Evolutionary conservation across 2,888 invertebrate genomes (phyloP).

Genomic region (Volucella inflata): DNA sequence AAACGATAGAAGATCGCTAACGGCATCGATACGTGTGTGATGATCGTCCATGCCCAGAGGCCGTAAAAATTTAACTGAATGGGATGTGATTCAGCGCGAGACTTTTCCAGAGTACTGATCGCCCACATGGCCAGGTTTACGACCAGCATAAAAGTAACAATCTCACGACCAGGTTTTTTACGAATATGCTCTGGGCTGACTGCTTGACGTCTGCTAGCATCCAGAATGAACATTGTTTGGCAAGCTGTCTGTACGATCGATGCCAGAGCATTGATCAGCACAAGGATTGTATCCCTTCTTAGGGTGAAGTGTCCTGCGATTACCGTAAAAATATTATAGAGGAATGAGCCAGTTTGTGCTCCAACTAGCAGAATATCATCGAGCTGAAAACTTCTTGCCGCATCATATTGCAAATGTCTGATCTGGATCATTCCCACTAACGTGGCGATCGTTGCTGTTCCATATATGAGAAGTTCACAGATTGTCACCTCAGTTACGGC

Average conservation of each 20-base stretch:
- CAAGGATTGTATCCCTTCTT: conserved; percentile 91
- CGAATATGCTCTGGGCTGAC: conserved; percentile 92
- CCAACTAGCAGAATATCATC: conserved; percentile 96
- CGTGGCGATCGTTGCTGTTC: conserved; percentile 93
- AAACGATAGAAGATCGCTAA: conserved; percentile 96
- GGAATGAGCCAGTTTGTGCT: conserved; percentile 96
- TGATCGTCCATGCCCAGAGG: conserved; percentile 97
- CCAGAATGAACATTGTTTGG: conserved; percentile 95
- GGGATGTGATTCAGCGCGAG: conserved; percentile 95
- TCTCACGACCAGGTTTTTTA: conserved; percentile 95
- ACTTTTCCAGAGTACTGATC: conserved; percentile 95
- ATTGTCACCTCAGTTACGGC: conserved; percentile 95
- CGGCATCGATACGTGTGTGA: conserved; percentile 97
- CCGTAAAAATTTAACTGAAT: conserved; percentile 96
- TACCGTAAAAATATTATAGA: conserved; percentile 96
- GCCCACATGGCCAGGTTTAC: conserved; percentile 97
- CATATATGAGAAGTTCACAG: conserved; percentile 93
- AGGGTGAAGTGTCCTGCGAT: conserved; percentile 96
- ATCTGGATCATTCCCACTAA: conserved; percentile 95
- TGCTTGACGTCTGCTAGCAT: conserved; percentile 93
- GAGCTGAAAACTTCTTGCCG: conserved; percentile 91
- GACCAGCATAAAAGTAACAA: conserved; percentile 95
- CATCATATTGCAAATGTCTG: conserved; percentile 92
- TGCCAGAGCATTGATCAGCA: conserved; percentile 92
- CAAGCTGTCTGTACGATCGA: conserved; percentile 94